Conservation (phyloP, 1,140 invertebrate genomes). For the Neodiprion lecontei region DNA sequence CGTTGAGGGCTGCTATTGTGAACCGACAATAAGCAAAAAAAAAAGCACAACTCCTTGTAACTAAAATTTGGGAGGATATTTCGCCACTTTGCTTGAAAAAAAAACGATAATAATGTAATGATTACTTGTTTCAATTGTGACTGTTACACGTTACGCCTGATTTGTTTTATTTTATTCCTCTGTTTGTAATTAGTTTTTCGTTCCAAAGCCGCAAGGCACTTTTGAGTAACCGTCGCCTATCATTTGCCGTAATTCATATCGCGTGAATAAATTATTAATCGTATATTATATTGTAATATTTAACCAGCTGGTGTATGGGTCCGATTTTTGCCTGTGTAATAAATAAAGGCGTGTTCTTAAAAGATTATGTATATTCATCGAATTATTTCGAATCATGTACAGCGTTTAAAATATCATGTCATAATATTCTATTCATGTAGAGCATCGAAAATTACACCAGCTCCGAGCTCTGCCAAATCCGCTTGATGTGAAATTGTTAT, state of each 20-base stretch:
- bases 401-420: background rate
- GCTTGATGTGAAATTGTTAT: background rate
- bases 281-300: conserved; percentile 39
- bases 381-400: conserved; percentile 24
- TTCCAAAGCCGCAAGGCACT: too few relatives aligned
- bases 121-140: background rate
- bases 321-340: conserved; percentile 51
- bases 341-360: conserved; percentile 32
- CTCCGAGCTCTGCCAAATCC: background rate
- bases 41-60: conserved; percentile 39
- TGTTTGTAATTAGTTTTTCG: too few relatives aligned
- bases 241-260: background rate
- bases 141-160: background rate
- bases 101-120: background rate
- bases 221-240: background rate
- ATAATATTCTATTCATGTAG: background rate
- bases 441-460: background rate
- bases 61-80: conserved; percentile 8
- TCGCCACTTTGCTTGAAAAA: conserved; percentile 3
- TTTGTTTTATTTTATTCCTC: background rate
- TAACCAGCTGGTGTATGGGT: conserved; percentile 61
- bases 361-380: conserved; percentile 22
- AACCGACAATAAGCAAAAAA: conserved; percentile 62
- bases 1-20: conserved; percentile 59
- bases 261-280: conserved; percentile 13